A percentile compares a stretch with the other conserved stretches of the same genome.
Evolutionary conservation across 1,140 invertebrate genomes (phyloP).

Genomic region (Littorina saxatilis): DNA sequence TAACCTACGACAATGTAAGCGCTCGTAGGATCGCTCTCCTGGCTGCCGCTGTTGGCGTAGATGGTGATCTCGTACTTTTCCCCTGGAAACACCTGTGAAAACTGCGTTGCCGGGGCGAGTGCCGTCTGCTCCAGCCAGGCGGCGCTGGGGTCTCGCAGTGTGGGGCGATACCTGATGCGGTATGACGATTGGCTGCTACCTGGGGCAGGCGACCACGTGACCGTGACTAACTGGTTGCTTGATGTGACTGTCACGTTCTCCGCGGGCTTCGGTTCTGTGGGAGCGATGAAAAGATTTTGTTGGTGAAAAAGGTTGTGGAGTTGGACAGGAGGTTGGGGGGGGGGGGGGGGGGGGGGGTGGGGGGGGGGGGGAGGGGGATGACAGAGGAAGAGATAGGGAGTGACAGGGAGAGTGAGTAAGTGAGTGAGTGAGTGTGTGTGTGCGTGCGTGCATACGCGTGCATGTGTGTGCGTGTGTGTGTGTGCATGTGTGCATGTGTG

Average conservation of each 20-base stretch:
- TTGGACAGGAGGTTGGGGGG: no score
- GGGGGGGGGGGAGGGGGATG: no score
- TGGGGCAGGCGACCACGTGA: conserved; percentile 47
- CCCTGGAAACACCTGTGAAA: conserved; percentile 52
- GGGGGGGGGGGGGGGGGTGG: no score
- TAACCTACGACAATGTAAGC: conserved; percentile 46
- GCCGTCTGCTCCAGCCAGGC: conserved; percentile 40
- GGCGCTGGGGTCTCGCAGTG: conserved; percentile 28
- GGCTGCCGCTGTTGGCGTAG: conserved; percentile 46
- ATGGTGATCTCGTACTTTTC: conserved; percentile 55
- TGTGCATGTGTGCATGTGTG: no score
- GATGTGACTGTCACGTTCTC: conserved; percentile 37
- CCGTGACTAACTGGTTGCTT: conserved; percentile 25
- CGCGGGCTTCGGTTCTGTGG: conserved; percentile 52
- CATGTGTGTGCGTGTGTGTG: no score
- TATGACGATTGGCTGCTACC: conserved; percentile 49
- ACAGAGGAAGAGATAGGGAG: no score
- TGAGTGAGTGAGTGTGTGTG: no score
- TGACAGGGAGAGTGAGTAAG: no score
- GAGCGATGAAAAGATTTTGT: conserved; percentile 8
- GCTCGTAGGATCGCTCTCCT: conserved; percentile 47
- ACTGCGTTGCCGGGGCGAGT: not conserved
- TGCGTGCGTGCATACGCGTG: no score
- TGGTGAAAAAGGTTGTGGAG: no score
- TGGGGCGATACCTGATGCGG: conserved; percentile 48